Base-by-base conservation (phyloP, 2,113 vertebrate species). In the Odobenus rosmarus region DNA sequence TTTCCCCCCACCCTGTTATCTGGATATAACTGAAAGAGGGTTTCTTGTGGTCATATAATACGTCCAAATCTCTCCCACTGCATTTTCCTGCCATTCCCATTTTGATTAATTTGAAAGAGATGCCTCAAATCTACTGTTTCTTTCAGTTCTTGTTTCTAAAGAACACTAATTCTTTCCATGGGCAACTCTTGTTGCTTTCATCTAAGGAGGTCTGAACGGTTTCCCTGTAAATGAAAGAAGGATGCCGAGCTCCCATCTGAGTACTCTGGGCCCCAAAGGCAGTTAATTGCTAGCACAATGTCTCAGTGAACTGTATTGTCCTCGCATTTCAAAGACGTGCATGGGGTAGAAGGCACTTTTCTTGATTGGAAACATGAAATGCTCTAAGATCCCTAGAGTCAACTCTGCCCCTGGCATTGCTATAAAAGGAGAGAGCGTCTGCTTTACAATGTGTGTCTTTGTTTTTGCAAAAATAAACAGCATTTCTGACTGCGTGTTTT, bases 261-360 rank as follows among this genome's bases (percentile, higher is more conserved):
- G 49, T 15, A 90, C 31, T n/a, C 67, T 36, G 23, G 74, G 33
- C 86, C 95, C 39, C 53, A 67, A 87, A 87, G 79, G 76, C 83
- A 94, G 79, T 72, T 96, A 95, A 95, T 97, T 93, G 90, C 42
- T 85, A 88, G 74, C 92, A 96, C 74, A 92, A 46, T 8, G 13
- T 86, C 71, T 92, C 90, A 53, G 86, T 59, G 74, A 93, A 88
- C 42, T 84, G 62, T 23, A 36, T 67, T 77, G 80, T 96, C 46
- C 62, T 96, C 53, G 19, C 82, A 49, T 96, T 97, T 97, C 92
- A 96, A 96, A 97, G 86, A 42, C 81, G 18, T 6, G 1, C 8
- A 12, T 28, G 83, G 92, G 28, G 64, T 86, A 3, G n/a, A 67
- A 92, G 76, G 31, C 62, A 69, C 0, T 88, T 83, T 97, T 57